Conservation (phyloP, 2,888 invertebrate species). For the Mesoligia furuncula region DNA sequence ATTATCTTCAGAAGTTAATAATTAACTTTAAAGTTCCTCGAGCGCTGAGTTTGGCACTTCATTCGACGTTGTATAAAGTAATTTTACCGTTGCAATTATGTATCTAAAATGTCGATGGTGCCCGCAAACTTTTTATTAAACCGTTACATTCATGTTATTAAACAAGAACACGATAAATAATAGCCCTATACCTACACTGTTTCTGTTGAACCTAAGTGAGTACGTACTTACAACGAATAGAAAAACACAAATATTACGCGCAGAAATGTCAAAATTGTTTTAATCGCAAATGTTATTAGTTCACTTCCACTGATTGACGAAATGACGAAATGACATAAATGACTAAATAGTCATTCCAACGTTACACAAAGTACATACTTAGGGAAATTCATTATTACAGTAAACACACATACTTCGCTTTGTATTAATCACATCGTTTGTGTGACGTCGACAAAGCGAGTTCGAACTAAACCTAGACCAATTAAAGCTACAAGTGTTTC, state of each 20-base stretch:
- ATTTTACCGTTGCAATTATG: slow-evolving; percentile 81
- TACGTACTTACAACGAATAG: background rate
- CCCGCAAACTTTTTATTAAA: slow-evolving; percentile 68
- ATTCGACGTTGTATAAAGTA: slow-evolving; percentile 75
- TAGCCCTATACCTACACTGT: background rate
- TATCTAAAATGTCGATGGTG: slow-evolving; percentile 68
- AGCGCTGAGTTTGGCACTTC: slow-evolving; percentile 83
- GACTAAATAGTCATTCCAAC: background rate
- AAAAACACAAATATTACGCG: background rate
- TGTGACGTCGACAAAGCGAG: slow-evolving; percentile 23
- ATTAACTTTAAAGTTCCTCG: slow-evolving; percentile 84
- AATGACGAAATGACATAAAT: no score
- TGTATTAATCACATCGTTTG: slow-evolving; percentile 12
- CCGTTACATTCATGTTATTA: slow-evolving; percentile 48
- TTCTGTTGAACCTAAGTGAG: background rate
- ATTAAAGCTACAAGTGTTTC: slow-evolving; percentile 62
- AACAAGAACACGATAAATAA: slow-evolving; percentile 25
- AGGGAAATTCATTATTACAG: slow-evolving; percentile 17
- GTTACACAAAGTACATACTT: background rate
- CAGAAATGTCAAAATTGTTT: background rate
- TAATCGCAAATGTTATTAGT: slow-evolving; percentile 4
- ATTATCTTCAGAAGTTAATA: slow-evolving; percentile 85
- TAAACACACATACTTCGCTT: slow-evolving; percentile 11
- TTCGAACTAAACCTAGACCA: slow-evolving; percentile 50
- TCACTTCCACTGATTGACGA: background rate